These are phyloP conservation scores for Mallateleia sp. DNA, from an alignment of 2,888 invertebrate genomes.

Conservation along the genomic window DNA sequence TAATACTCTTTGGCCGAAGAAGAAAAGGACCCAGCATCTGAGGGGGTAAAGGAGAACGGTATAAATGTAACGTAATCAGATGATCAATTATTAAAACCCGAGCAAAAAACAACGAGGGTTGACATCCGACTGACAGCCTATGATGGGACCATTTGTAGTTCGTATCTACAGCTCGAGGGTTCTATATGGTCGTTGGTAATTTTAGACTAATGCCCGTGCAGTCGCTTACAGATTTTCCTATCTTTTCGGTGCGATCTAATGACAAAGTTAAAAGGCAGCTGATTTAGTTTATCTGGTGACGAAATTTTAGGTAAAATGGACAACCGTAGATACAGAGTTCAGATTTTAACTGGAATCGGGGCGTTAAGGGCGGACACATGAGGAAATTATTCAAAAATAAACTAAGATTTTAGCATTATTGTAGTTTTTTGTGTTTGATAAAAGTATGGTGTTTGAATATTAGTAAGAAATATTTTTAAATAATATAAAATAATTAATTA, in stretches of 20 bases:
- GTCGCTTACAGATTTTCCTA: slow-evolving; percentile 51
- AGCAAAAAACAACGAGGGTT: slow-evolving; percentile 89
- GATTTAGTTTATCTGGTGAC: slow-evolving; percentile 48
- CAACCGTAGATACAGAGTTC: slow-evolving; percentile 18
- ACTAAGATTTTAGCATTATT: too few relatives aligned
- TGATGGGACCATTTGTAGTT: slow-evolving; percentile 74
- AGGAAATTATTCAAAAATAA: too few relatives aligned
- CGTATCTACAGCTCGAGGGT: slow-evolving; percentile 72
- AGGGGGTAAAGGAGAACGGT: slow-evolving; percentile 82
- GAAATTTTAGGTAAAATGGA: slow-evolving; percentile 27
- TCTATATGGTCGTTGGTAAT: slow-evolving; percentile 73
- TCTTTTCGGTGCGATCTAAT: slow-evolving; percentile 62
- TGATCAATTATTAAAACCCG: slow-evolving; percentile 89
- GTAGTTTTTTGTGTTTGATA: too few relatives aligned
- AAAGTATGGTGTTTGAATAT: too few relatives aligned
- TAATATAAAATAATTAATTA: too few relatives aligned
- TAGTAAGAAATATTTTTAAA: too few relatives aligned
- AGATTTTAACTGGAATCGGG: too few relatives aligned
- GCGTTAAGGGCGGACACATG: too few relatives aligned
- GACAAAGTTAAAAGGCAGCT: slow-evolving; percentile 66
- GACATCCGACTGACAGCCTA: slow-evolving; percentile 87
- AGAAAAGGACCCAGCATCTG: slow-evolving; percentile 65
- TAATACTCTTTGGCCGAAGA: slow-evolving; percentile 84
- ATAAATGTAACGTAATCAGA: slow-evolving; percentile 89
- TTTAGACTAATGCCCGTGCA: slow-evolving; percentile 52